Percentiles rank a stretch among this genome's conserved stretches.
phyloP scores from a whole-genome alignment of 2,797 vertebrate species.

The Bryconaethiops microstoma region DNA sequence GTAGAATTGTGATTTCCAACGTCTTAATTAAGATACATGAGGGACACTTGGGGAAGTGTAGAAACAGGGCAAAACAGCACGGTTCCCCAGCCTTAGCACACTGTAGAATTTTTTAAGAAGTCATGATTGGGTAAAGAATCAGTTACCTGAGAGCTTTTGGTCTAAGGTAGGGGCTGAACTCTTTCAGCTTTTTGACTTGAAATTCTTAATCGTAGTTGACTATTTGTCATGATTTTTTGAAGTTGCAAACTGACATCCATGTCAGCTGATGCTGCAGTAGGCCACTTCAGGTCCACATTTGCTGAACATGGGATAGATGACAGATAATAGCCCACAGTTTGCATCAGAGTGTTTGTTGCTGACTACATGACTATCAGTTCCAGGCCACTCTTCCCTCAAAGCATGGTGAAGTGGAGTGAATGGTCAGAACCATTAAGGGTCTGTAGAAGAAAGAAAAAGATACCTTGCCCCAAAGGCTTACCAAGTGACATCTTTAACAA shows the following conservation, averaged over 20 bases:
- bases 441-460: constrained; percentile 7
- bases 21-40: background rate
- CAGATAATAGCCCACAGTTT: constrained; percentile 36
- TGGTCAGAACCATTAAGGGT: constrained; percentile 21
- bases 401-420: constrained; percentile 2
- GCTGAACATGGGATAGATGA: constrained; percentile 18
- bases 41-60: constrained; percentile 9
- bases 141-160: constrained; percentile 33
- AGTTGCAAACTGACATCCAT: constrained; percentile 32
- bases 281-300: constrained; percentile 9
- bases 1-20: constrained; percentile 8
- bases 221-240: constrained; percentile 36
- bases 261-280: constrained; percentile 28
- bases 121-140: background rate
- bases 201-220: constrained; percentile 19
- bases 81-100: constrained; percentile 29
- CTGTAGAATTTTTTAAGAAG: background rate
- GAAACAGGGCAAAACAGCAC: constrained; percentile 32
- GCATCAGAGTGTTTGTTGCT: background rate
- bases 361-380: background rate
- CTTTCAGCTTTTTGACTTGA: background rate
- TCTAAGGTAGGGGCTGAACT: constrained; percentile 14
- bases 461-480: constrained; percentile 11
- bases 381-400: too few species aligned
- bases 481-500: background rate